Evolutionary conservation across 2,888 invertebrate species (phyloP).

Genomic region (Pegoplata infirma): DNA sequence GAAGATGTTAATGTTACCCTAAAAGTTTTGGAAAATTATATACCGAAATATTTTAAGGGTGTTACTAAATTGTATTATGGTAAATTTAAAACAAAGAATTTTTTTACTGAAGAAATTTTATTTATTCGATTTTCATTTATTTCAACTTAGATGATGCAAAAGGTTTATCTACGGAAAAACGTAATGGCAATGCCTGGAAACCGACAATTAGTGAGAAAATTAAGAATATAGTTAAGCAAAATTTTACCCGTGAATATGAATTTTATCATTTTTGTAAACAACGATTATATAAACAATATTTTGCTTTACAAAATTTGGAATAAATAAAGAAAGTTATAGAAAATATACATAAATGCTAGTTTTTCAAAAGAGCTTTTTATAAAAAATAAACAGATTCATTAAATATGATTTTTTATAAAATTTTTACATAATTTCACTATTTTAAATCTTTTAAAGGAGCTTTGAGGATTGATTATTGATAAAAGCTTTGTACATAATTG

Average conservation of each 20-base stretch:
- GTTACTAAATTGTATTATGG: slow-evolving; percentile 87
- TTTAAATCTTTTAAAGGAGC: too few relatives aligned
- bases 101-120: background rate
- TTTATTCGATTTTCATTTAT: slow-evolving; percentile 70
- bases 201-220: slow-evolving; percentile 65
- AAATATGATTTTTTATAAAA: too few relatives aligned
- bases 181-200: slow-evolving; percentile 69
- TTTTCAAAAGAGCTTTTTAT: too few relatives aligned
- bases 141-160: slow-evolving; percentile 27
- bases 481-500: too few relatives aligned
- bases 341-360: too few relatives aligned
- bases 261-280: slow-evolving; percentile 69
- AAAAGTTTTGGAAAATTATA: slow-evolving; percentile 87
- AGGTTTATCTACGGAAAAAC: slow-evolving; percentile 56
- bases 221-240: slow-evolving; percentile 61
- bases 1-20: slow-evolving; percentile 91
- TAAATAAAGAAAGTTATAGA: slow-evolving; percentile 18
- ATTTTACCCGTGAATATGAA: slow-evolving; percentile 68
- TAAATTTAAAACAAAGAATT: too few relatives aligned
- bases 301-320: slow-evolving; percentile 62
- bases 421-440: too few relatives aligned
- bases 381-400: too few relatives aligned
- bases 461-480: too few relatives aligned
- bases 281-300: slow-evolving; percentile 67
- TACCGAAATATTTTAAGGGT: slow-evolving; percentile 87